These are phyloP conservation scores for Drosophila athabasca DNA, from an alignment of 1,140 invertebrate genomes.

Conservation along the genomic window DNA sequence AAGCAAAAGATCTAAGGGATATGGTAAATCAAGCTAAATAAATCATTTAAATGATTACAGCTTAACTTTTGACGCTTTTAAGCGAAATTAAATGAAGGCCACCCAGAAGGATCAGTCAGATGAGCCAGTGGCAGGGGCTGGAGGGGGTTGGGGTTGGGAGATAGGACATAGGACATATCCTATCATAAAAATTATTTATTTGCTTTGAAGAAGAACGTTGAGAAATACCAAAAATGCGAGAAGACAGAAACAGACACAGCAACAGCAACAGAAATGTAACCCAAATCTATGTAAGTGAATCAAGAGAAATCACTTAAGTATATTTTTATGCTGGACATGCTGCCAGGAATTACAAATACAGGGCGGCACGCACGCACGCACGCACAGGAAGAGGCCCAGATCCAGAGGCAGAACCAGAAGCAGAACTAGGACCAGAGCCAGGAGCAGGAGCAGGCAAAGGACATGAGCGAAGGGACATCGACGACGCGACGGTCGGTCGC, in stretches of 20 bases:
- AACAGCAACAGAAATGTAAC: conserved; percentile 74
- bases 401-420: conserved; percentile 10
- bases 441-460: conserved; percentile 6
- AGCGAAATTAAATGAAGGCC: conserved; percentile 74
- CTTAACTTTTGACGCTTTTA: conserved; percentile 81
- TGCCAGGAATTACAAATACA: conserved; percentile 81
- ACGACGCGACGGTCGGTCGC: conserved; percentile 25
- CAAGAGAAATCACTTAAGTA: conserved; percentile 82
- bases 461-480: conserved; percentile 16
- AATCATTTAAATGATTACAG: conserved; percentile 82
- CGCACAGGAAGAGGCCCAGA: conserved; percentile 42
- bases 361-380: conserved; percentile 70
- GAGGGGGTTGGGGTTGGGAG: neutral
- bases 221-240: conserved; percentile 44
- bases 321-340: conserved; percentile 82
- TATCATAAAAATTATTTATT: conserved; percentile 80
- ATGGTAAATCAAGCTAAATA: conserved; percentile 77
- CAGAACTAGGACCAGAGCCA: conserved; percentile 12
- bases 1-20: conserved; percentile 69
- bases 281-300: conserved; percentile 82
- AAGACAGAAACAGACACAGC: conserved; percentile 41
- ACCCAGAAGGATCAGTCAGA: conserved; percentile 38
- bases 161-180: conserved; percentile 20
- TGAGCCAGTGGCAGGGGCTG: neutral
- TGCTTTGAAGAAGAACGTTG: conserved; percentile 62